Percentiles rank a stretch among this genome's conserved stretches.
Evolutionary conservation across 1,140 invertebrate species (phyloP).

Genomic region (Listronotus bonariensis): DNA sequence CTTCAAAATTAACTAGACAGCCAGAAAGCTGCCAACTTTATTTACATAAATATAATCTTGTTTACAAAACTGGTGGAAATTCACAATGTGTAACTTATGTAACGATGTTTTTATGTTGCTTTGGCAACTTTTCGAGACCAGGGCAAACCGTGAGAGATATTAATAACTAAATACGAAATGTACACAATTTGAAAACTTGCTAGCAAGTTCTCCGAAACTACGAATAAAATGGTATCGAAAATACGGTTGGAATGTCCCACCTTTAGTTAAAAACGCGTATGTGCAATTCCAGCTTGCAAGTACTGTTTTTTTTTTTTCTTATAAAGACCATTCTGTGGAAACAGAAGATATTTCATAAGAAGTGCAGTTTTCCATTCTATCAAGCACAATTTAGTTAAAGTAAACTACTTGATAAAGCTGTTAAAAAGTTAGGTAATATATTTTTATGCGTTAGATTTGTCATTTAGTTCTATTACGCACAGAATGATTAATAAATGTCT

Average conservation of each 20-base stretch:
- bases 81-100: constrained; percentile 43
- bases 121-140: constrained; percentile 46
- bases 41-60: constrained; percentile 53
- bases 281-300: too few relatives aligned
- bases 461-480: not conserved
- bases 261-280: constrained; percentile 1
- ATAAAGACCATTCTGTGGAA: not conserved
- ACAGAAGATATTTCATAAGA: not conserved
- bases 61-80: constrained; percentile 54
- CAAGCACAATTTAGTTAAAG: too few relatives aligned
- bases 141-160: constrained; percentile 38
- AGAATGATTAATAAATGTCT: not conserved
- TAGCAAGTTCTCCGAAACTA: too few relatives aligned
- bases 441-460: too few relatives aligned
- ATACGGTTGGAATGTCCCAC: constrained; percentile 8
- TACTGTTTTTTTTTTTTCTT: not conserved
- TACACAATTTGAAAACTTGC: constrained; percentile 6
- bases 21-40: constrained; percentile 46
- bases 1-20: constrained; percentile 40
- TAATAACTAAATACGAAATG: constrained; percentile 11
- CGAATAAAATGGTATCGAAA: too few relatives aligned
- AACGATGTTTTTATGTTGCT: constrained; percentile 42
- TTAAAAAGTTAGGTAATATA: too few relatives aligned
- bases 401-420: too few relatives aligned
- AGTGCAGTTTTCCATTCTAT: too few relatives aligned